Base-by-base conservation (phyloP, 2,888 invertebrate species). In the Ligdia adustata region DNA sequence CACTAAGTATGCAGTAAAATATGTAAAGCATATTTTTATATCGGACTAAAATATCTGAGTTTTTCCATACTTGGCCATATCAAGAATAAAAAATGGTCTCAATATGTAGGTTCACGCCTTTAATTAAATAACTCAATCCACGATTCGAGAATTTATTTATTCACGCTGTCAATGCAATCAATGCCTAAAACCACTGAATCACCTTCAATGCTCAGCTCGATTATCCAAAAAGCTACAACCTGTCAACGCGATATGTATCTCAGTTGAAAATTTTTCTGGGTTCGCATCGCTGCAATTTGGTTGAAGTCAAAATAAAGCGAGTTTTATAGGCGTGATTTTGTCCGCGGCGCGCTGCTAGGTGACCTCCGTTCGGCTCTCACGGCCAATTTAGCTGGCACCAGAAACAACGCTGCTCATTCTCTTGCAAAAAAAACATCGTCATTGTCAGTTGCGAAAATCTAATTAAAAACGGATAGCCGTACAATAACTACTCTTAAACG, bases 311-410 rank as follows among this genome's bases (percentile, higher is more conserved):
- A 28, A 41, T 41, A 33, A 35, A 41, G 24, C 46, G 9, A 24
- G 24, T 42, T 50, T 37, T 37, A 22, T 24, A 9, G 43, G 31
- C 39, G 13, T n/a, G 18, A 31, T 39, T 31, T 14, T 47, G n/a
- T n/a, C n/a, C n/a, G 34, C 40, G 37, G 29, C 9, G 15, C 42
- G 41, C 37, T 70, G 64, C 64, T 69, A 66, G 54, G 44, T 62
- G 82, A 79, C 87, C 85, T 87, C 81, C 69, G 73, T 75, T 71
- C 64, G 62, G 59, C 53, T 66, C 71, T 81, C 78, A 79, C 56
- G 77, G 80, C 73, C 83, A 82, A 75, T 79, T 78, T 68, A 70
- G 66, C 66, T 66, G 69, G 60, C 70, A 62, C 73, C 78, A 78
- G 74, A 75, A 72, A 16, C 39, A 14, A 62, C 64, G 57, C 54